These are phyloP conservation scores for Atrichornis clamosus DNA, from an alignment of 2,113 vertebrate genomes.

Conservation along the genomic window DNA sequence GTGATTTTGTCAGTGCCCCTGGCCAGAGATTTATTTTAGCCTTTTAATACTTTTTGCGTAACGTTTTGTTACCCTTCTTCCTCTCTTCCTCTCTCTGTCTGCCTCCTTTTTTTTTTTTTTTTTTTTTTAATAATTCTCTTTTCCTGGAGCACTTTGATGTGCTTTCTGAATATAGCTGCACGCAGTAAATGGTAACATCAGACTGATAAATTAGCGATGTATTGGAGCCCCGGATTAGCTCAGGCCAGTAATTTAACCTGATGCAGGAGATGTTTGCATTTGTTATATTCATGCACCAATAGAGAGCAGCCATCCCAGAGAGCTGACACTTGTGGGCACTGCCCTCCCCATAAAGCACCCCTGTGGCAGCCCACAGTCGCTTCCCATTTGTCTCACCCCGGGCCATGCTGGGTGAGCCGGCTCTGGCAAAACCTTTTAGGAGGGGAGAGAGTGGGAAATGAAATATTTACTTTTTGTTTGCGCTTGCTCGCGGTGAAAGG, in stretches of 20 bases:
- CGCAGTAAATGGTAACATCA: slow-evolving; percentile 57
- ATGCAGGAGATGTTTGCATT: slow-evolving; percentile 38
- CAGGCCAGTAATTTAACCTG: slow-evolving; percentile 63
- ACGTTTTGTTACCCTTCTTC: slow-evolving; percentile 7
- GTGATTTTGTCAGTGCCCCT: neutral
- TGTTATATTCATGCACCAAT: slow-evolving; percentile 22
- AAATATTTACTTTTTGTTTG: slow-evolving; percentile 50
- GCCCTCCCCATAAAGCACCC: slow-evolving; percentile 3
- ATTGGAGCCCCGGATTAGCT: slow-evolving; percentile 51
- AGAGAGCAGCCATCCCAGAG: slow-evolving; percentile 41
- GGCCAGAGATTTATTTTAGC: slow-evolving; percentile 15
- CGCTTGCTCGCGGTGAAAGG: neutral
- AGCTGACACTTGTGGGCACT: neutral
- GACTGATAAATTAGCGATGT: slow-evolving; percentile 68
- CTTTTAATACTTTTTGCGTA: slow-evolving; percentile 41
- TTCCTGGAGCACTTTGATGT: slow-evolving; percentile 44
- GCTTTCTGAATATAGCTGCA: slow-evolving; percentile 57
- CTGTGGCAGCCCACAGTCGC: neutral
- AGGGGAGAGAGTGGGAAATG: neutral
- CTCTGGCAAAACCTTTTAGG: neutral
- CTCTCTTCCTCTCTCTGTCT: neutral
- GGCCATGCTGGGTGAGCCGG: neutral
- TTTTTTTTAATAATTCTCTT: neutral
- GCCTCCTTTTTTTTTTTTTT: neutral
- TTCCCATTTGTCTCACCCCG: slow-evolving; percentile 33